Conservation (phyloP, 1,140 invertebrate genomes). For the Drosophila burlai region DNA sequence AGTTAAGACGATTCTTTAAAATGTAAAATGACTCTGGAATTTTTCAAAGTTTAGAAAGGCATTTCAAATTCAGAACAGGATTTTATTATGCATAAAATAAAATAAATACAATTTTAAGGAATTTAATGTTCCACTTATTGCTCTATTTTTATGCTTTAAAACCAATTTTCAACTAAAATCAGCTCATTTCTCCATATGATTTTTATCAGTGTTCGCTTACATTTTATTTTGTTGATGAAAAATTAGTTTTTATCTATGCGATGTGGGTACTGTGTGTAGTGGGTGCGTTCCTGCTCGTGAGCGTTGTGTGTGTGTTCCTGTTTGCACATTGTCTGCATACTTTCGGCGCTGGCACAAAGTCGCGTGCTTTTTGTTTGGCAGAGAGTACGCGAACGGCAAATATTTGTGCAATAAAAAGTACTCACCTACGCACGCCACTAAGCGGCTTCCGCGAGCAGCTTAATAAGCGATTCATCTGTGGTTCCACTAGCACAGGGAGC, state of each 20-base stretch:
- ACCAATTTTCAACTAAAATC: background rate
- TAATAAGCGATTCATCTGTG: constrained; percentile 48
- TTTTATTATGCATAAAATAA: no score
- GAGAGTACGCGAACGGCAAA: constrained; percentile 54
- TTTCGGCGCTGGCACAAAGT: constrained; percentile 76
- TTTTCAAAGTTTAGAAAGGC: no score
- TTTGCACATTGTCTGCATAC: constrained; percentile 83
- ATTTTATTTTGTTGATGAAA: constrained; percentile 77
- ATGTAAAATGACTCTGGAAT: no score
- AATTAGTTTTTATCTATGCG: constrained; percentile 79
- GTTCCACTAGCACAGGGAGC: background rate
- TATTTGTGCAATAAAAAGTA: constrained; percentile 72
- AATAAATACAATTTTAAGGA: no score
- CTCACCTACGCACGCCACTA: constrained; percentile 41
- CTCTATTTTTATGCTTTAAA: background rate
- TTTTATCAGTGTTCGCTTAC: constrained; percentile 9
- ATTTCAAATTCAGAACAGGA: no score
- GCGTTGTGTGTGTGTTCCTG: constrained; percentile 39
- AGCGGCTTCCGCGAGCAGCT: constrained; percentile 41
- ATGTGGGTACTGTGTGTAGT: constrained; percentile 14
- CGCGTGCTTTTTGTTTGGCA: constrained; percentile 68
- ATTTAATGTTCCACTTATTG: background rate
- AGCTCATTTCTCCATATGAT: background rate
- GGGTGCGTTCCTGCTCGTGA: constrained; percentile 13
- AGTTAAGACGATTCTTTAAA: no score